phyloP scores from a whole-genome alignment of 2,113 vertebrate species.

The Phaetusa simplex region DNA sequence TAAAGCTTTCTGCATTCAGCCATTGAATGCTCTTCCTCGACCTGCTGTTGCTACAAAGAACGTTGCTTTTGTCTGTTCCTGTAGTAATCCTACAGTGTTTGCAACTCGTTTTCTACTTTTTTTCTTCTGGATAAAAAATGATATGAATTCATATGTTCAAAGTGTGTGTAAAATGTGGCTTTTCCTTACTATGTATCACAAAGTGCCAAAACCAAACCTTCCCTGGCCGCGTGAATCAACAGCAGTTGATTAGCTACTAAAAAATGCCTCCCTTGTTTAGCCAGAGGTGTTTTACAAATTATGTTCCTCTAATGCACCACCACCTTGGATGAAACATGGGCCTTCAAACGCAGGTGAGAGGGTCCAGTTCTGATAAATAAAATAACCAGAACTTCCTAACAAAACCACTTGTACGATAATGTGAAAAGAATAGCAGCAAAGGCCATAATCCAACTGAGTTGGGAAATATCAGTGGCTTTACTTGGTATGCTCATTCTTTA shows the following conservation, averaged over 20 bases:
- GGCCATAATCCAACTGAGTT: not conserved
- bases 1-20: not conserved
- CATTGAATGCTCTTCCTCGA: not conserved
- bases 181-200: not conserved
- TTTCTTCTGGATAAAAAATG: not conserved
- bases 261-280: not conserved
- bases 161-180: not conserved
- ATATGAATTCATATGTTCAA: not conserved
- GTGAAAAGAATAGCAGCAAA: not conserved
- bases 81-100: not conserved
- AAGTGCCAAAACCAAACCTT: not conserved
- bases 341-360: not conserved
- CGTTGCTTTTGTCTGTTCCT: not conserved
- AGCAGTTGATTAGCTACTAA: not conserved
- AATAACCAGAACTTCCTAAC: not conserved
- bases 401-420: not conserved
- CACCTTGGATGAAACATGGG: not conserved
- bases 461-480: not conserved
- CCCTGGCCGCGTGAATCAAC: not conserved
- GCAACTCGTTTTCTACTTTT: not conserved
- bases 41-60: not conserved
- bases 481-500: not conserved
- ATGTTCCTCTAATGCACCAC: not conserved
- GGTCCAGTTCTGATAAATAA: not conserved
- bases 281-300: not conserved